phyloP scores from a whole-genome alignment of 2,113 vertebrate species.

The Scolopax mira region DNA sequence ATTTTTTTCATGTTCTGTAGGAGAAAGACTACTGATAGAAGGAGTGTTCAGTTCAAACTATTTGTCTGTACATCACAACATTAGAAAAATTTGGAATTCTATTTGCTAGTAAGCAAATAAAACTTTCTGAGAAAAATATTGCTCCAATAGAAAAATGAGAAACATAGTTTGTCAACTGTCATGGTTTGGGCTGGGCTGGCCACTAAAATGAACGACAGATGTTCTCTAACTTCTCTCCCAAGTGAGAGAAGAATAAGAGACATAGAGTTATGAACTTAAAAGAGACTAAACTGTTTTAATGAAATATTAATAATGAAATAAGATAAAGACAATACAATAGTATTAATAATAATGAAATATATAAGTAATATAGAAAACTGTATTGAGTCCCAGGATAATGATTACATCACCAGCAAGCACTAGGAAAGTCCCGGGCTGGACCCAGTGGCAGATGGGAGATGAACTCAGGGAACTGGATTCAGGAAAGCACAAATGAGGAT shows the following conservation, averaged over 20 bases:
- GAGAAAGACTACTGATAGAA: background rate
- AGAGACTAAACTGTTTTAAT: background rate
- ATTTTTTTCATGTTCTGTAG: background rate
- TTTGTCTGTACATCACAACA: fast-evolving
- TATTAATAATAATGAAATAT: background rate
- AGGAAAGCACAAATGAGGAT: background rate
- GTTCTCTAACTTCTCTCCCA: background rate
- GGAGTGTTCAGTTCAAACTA: background rate
- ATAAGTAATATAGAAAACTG: background rate
- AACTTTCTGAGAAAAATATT: background rate
- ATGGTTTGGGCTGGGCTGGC: background rate
- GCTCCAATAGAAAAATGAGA: background rate
- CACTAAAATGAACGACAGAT: background rate
- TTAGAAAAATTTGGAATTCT: background rate
- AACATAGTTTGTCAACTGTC: background rate
- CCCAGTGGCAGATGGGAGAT: background rate
- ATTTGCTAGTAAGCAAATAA: background rate
- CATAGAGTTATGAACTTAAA: background rate
- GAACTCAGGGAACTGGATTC: background rate
- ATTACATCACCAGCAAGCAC: background rate
- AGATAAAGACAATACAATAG: background rate
- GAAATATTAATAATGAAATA: background rate
- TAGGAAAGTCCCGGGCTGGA: background rate
- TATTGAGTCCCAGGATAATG: background rate
- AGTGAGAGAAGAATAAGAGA: background rate